A percentile compares a stretch with the other conserved stretches of the same genome.
These are phyloP conservation scores for Macaca fascicularis DNA, from an alignment of 2,113 vertebrate species.

Conservation along the genomic window T2T-MFA8v1.1 NC_088386.1:88517501-88518000, in stretches of 20 bases:
- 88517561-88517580: background rate
- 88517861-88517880: background rate
- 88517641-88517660: background rate
- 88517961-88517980: background rate
- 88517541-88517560: background rate
- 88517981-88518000: background rate
- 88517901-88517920: background rate
- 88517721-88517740: background rate
- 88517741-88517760: background rate
- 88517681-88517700: background rate
- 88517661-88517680: background rate
- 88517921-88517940: background rate
- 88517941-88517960: background rate
- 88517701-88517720: fast-evolving
- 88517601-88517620: background rate
- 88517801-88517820: background rate
- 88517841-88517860: background rate
- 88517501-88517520: background rate
- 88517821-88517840: background rate
- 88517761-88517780: background rate
- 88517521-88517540: background rate
- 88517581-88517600: background rate
- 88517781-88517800: background rate
- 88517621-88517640: background rate
- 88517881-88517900: background rate